Evolutionary conservation across 2,888 invertebrate species (phyloP), one percentile per base, ranked within the genome.

Genomic region (Drymonia ruficornis): DNA sequence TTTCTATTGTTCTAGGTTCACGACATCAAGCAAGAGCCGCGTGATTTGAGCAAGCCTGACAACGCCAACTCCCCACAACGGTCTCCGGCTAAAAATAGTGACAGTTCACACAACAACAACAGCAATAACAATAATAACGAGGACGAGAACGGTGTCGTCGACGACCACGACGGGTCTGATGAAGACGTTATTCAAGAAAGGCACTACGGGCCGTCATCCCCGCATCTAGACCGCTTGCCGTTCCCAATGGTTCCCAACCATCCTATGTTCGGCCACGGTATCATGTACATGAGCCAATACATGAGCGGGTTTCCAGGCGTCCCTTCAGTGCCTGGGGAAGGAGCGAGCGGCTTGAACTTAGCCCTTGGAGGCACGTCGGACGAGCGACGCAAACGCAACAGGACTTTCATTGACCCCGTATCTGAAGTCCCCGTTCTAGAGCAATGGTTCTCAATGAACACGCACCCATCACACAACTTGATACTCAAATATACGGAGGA

Each of bases 351-450:
- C 0, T 81, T 95, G 5, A 96, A 95, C 75, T 86, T 96, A 63
- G 94, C 94, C 62, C 90, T 96, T 42, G 94, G 94, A 13, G 91
- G 90, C 49, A 93, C 94, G 16, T 95, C 95, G n/a, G 98, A 98
- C 74, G 98, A 98, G 80, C 94, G 98, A 38, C 95, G 98, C 65
- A 98, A 99, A 85, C 95, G 99, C 44, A 99, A 99, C 86, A 95
- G 99, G 68, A 99, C 99, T 43, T 99, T 99, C 91, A 99, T 99
- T 78, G 99, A 99, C 91, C 99, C 99, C 0, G 98, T 99, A 19
- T 98, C 99, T 15, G 99, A 99, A 93, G 98, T 99, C 54, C 98
- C 98, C 18, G 95, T 97, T 62, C 92, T 98, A 63, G 98, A 98
- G 83, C 97, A 98, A 81, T 99, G 99, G 99, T 99, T 99, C 88